phyloP scores from a whole-genome alignment of 1,140 invertebrate genomes.

The Brachionus angularis region DNA sequence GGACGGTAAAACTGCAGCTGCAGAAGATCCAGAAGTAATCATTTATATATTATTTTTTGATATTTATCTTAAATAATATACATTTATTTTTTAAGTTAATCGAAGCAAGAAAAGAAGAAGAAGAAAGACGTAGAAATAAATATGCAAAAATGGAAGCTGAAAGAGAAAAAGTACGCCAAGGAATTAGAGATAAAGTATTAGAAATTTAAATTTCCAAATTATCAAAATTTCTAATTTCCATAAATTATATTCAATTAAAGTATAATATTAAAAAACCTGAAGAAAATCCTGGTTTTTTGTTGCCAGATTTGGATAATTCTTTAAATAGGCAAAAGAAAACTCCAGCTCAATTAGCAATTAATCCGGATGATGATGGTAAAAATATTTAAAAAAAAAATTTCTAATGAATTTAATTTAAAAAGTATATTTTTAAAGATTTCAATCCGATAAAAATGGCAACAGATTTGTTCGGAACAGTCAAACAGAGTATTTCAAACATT shows the following conservation, averaged over 20 bases:
- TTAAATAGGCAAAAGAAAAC: conserved; percentile 34
- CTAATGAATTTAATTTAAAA: background rate
- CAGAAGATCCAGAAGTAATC: conserved; percentile 39
- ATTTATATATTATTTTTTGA: background rate
- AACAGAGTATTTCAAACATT: conserved; percentile 37
- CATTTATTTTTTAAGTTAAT: conserved; percentile 2
- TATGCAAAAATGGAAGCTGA: conserved; percentile 44
- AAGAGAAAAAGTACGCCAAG: conserved; percentile 42
- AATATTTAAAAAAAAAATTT: background rate
- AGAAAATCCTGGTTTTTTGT: background rate
- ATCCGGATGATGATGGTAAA: conserved; percentile 26
- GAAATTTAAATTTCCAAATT: background rate
- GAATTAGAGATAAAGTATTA: conserved; percentile 36
- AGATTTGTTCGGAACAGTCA: conserved; percentile 41
- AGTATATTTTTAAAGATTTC: conserved; percentile 7
- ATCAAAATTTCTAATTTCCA: background rate
- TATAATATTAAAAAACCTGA: conserved; percentile 39
- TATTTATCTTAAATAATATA: background rate
- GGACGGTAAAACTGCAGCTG: conserved; percentile 14
- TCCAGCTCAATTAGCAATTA: conserved; percentile 23
- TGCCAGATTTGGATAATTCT: conserved; percentile 30
- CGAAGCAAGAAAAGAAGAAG: conserved; percentile 37
- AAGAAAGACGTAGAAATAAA: conserved; percentile 39
- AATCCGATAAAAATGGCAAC: conserved; percentile 43
- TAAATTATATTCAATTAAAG: too few relatives aligned